Percentiles rank a stretch among this genome's conserved stretches.
phyloP scores from a whole-genome alignment of 2,888 invertebrate genomes.

The Zaprionus obscuricornis region DNA sequence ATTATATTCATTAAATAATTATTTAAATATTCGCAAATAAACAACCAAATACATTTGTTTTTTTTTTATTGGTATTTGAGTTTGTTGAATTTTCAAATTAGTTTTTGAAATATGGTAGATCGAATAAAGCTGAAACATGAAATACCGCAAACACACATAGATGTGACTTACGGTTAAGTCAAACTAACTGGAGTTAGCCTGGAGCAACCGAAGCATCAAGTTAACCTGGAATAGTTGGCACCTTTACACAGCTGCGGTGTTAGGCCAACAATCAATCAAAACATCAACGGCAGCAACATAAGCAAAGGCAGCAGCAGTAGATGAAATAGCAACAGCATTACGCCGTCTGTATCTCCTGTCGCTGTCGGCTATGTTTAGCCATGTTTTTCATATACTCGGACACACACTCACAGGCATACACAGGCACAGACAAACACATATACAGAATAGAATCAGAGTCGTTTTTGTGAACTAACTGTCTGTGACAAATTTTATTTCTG shows the following conservation, averaged over 20 bases:
- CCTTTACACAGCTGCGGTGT: conserved; percentile 51
- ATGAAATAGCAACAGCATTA: conserved; percentile 48
- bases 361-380: conserved; percentile 58
- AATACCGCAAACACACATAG: no score
- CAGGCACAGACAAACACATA: conserved; percentile 15
- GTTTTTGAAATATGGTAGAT: no score
- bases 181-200: conserved; percentile 4
- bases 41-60: no score
- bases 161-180: background rate
- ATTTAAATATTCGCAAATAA: no score
- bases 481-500: conserved; percentile 77
- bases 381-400: conserved; percentile 43
- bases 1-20: no score
- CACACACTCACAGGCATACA: conserved; percentile 31
- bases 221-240: conserved; percentile 25
- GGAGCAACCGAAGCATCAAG: no score
- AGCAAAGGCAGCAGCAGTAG: no score
- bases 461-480: conserved; percentile 71
- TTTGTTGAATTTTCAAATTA: no score
- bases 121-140: no score
- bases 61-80: no score
- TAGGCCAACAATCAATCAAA: conserved; percentile 67
- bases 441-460: conserved; percentile 14
- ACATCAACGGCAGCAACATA: conserved; percentile 59
- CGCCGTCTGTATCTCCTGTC: conserved; percentile 32